Percentiles rank a stretch among this genome's conserved stretches.
Evolutionary conservation across 2,888 invertebrate species (phyloP).

Genomic region (Cecidostiba fungosa): DNA sequence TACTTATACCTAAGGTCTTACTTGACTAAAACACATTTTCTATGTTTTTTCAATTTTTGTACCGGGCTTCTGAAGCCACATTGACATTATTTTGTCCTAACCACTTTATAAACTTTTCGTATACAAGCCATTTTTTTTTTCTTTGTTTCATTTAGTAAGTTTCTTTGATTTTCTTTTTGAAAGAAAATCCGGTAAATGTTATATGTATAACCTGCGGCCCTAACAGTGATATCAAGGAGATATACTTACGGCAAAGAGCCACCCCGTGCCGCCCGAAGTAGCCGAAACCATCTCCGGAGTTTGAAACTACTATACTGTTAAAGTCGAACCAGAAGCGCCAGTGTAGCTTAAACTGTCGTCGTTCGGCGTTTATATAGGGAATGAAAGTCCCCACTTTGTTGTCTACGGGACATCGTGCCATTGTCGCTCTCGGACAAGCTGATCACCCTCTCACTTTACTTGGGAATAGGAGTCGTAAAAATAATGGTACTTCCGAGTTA

Average conservation of each 20-base stretch:
- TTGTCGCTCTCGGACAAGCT: neutral
- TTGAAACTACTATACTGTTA: conserved; percentile 25
- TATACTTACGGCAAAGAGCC: conserved; percentile 63
- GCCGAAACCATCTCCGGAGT: conserved; percentile 57
- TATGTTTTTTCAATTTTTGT: neutral
- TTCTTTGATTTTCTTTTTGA: conserved; percentile 41
- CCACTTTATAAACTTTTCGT: conserved; percentile 61
- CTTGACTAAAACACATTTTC: neutral
- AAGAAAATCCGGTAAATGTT: conserved; percentile 14
- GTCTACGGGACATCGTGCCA: neutral
- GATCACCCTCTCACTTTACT: conserved; percentile 55
- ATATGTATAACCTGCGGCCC: conserved; percentile 15
- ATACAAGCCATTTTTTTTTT: conserved; percentile 64
- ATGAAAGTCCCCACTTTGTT: conserved; percentile 33
- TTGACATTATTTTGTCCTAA: conserved; percentile 22
- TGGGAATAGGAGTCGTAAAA: conserved; percentile 19
- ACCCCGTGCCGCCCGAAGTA: conserved; percentile 53
- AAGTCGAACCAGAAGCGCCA: conserved; percentile 35
- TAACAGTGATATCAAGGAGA: conserved; percentile 30
- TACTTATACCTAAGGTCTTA: neutral
- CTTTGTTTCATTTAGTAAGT: conserved; percentile 65
- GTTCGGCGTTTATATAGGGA: conserved; percentile 52
- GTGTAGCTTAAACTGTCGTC: conserved; percentile 43
- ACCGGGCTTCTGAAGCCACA: neutral
- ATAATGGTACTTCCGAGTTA: neutral